Evolutionary conservation across 1,140 invertebrate genomes (phyloP), one percentile per base, ranked within the genome.

Genomic region (Latrodectus geometricus): DNA sequence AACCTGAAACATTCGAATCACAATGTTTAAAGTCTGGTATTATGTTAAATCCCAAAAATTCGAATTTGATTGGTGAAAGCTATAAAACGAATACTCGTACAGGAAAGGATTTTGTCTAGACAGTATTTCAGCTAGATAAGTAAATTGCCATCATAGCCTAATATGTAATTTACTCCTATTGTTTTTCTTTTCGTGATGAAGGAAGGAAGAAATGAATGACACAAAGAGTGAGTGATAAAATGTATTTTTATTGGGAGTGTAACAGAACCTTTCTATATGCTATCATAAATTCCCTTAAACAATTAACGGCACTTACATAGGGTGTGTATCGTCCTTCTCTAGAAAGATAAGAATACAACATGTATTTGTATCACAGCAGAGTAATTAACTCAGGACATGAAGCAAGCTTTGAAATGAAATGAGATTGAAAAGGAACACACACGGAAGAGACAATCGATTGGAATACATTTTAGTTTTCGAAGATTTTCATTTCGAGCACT

Each of bases 221-320:
- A 35, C 35, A 35, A n/a, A n/a, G 35, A 61, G 11, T 14, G 54
- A 78, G 76, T 78, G 76, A 78, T 78, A 78, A 78, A 78, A 78
- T 78, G 76, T 78, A 65, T 56, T 78, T 78, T 78, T 21, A 66
- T 78, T 68, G 76, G 76, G 56, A 66, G 76, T 78, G 76, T 78
- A 78, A 78, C 76, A 78, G 66, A 78, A 78, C 76, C 65, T 78
- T 20, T 21, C 76, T 78, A 78, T 48, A 66, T 56, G 56, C 74
- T 76, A 54, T 76, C 14, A 74, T 74, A 74, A 76, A 78, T 61
- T 48, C 76, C 76, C 56, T 48, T 66, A 78, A 78, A 78, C 76
- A 78, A 66, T 35, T 78, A 78, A 78, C 76, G 76, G 76, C 76
- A 78, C 76, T 78, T 78, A 23, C 54, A 61, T 50, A 74, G 72